Evolutionary conservation across 2,113 vertebrate genomes (phyloP), one percentile per base, ranked within the genome.

Genomic region (Beaufortia kweichowensis): DNA sequence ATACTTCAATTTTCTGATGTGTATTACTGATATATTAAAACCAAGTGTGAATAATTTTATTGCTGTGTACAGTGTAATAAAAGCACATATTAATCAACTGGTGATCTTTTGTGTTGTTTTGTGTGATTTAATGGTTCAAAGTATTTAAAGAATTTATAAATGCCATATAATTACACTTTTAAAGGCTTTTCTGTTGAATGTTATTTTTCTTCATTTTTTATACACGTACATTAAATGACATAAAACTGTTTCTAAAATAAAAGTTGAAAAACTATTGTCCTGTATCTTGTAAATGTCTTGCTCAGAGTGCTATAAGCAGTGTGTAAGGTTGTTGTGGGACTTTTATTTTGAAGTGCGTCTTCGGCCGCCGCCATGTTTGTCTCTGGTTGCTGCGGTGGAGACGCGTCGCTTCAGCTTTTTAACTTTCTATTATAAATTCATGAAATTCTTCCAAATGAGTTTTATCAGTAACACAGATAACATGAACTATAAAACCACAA

Each of bases 1-100:
- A n/a, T 63, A 19, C 12, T 26, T 71, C 10, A 17, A 19, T 41
- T 41, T 65, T 43, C 24, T 71, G 9, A n/a, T 33, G 26, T 53
- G 24, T 46, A 21, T 71, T 79, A 66, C 50, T 76, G 17, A 76
- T 65, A 29, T 61, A 59, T 24, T 7, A 71, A 60, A 46, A 26
- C 62, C 10, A 35, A 63, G 65, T 53, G 29, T 29, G 28, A 75
- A 62, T 33, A 39, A n/a, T 61, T 78, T 28, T 53, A 55, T 24
- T 53, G 43, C 2, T 41, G 26, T 69, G 65, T 39, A 70, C 1
- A 29, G 3, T 48, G 55, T 33, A 68, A 67, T 9, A 67, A 64
- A 81, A 82, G 71, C 76, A 75, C 76, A 82, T 55, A 59, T 59
- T 71, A 75, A 75, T 75, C 78, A 79, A 75, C 59, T n/a, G 33